Conservation (phyloP, 2,888 invertebrate species). For the Graphium colonna region DNA sequence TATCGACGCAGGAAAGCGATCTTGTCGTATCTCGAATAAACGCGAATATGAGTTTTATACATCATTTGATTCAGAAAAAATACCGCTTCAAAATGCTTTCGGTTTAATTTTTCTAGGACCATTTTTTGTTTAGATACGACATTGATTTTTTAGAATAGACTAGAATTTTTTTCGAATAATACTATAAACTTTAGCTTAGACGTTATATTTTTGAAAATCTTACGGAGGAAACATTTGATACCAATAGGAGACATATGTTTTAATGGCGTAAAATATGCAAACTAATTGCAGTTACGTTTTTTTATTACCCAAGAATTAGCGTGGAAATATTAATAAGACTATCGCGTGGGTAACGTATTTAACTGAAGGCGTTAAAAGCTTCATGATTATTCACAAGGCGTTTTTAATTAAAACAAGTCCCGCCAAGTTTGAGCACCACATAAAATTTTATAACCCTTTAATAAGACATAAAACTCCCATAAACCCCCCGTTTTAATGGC, state of each 20-base stretch:
- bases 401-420: constrained; percentile 72
- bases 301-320: constrained; percentile 1
- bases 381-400: constrained; percentile 73
- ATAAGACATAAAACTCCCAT: constrained; percentile 71
- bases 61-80: no score
- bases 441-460: constrained; percentile 79
- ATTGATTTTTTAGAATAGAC: no score
- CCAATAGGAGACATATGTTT: neutral
- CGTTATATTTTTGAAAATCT: neutral
- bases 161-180: no score
- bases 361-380: constrained; percentile 56
- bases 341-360: constrained; percentile 29
- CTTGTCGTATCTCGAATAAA: no score
- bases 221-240: neutral
- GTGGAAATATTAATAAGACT: constrained; percentile 28
- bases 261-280: neutral
- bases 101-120: no score
- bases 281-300: neutral
- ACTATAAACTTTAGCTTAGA: no score
- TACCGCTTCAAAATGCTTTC: no score
- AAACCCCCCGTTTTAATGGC: constrained; percentile 61
- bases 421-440: constrained; percentile 57
- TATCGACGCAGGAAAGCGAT: no score
- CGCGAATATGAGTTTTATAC: no score
- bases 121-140: no score